phyloP scores from a whole-genome alignment of 2,888 invertebrate species.

The Drosophila pseudotakahashii region DNA sequence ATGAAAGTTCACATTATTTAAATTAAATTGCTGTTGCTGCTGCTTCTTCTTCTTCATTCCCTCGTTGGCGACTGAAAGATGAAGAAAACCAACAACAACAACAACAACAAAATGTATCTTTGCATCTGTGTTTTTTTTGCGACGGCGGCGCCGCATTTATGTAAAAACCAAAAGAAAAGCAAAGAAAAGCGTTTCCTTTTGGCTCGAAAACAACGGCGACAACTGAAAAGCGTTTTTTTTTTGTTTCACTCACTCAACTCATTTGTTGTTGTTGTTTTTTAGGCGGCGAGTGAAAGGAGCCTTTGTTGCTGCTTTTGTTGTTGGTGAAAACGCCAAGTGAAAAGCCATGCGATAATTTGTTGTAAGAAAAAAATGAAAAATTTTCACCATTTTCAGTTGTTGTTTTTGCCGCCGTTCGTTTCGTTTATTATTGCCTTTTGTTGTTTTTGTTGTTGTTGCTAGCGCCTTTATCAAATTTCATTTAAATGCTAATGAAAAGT shows the following conservation, averaged over 20 bases:
- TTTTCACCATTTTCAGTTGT: conserved; percentile 70
- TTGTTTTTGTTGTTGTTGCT: conserved; percentile 12
- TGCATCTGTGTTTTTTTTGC: conserved; percentile 43
- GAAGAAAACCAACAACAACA: conserved; percentile 5
- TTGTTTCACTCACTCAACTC: conserved; percentile 67
- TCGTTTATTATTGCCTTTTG: conserved; percentile 58
- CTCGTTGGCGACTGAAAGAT: conserved; percentile 33
- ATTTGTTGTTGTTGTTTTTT: conserved; percentile 53
- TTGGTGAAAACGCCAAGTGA: conserved; percentile 76
- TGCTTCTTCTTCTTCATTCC: conserved; percentile 37
- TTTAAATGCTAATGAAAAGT: conserved; percentile 79
- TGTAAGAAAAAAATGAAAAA: conserved; percentile 76
- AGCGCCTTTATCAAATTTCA: conserved; percentile 66
- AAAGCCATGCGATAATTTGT: conserved; percentile 81
- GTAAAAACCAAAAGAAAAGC: conserved; percentile 49
- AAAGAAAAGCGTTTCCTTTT: conserved; percentile 77
- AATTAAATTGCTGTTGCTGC: conserved; percentile 72
- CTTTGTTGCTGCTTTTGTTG: conserved; percentile 55
- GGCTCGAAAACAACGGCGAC: conserved; percentile 45
- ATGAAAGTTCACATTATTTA: conserved; percentile 81
- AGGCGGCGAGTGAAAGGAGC: conserved; percentile 72
- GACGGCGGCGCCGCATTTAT: conserved; percentile 45
- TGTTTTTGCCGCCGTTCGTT: conserved; percentile 13
- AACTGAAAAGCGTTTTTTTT: conserved; percentile 70
- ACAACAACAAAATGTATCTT: conserved; percentile 54